Evolutionary conservation across 1,140 invertebrate genomes (phyloP).

Genomic region (Riptortus pedestris): DNA sequence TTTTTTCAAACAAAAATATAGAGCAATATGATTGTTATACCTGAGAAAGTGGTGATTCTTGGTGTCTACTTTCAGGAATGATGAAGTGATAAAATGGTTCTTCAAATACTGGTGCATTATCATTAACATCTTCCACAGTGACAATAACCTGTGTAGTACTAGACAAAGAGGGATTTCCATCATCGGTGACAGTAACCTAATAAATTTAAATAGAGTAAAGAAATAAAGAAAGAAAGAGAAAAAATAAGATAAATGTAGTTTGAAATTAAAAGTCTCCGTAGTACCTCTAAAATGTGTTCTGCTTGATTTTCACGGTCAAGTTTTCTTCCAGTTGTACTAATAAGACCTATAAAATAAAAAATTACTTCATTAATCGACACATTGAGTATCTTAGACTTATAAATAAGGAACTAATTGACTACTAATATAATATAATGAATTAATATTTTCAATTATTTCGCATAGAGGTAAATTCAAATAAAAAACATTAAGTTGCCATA

Average conservation of each 20-base stretch:
- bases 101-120: conserved; percentile 70
- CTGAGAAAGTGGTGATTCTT: conserved; percentile 30
- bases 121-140: conserved; percentile 71
- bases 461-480: not conserved
- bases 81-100: conserved; percentile 68
- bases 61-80: conserved; percentile 47
- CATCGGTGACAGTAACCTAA: conserved; percentile 67
- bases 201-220: no score
- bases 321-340: conserved; percentile 67
- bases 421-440: not conserved
- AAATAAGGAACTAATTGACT: not conserved
- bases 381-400: not conserved
- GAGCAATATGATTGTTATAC: conserved; percentile 16
- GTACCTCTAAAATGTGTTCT: conserved; percentile 76
- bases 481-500: not conserved
- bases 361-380: conserved; percentile 36
- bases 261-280: no score
- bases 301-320: conserved; percentile 75
- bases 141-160: conserved; percentile 76
- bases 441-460: not conserved
- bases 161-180: conserved; percentile 58
- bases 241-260: no score
- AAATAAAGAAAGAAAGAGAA: no score
- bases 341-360: conserved; percentile 51
- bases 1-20: no score